Conservation (phyloP, 1,140 invertebrate genomes). For the Scaptomyza pallida region DNA sequence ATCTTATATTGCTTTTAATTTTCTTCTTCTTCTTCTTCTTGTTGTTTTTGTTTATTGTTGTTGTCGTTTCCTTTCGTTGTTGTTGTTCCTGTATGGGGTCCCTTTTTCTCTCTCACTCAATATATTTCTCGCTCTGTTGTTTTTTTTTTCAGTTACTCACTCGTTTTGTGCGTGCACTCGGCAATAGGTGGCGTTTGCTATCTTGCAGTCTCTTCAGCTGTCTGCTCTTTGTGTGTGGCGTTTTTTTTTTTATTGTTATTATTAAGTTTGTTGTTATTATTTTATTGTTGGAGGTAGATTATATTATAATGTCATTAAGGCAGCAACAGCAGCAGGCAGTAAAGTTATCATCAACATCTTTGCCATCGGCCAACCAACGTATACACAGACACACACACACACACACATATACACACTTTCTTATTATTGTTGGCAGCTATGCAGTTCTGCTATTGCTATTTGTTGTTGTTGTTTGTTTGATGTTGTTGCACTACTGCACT, state of each 20-base stretch:
- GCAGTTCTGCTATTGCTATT: constrained; percentile 3
- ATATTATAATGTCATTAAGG: constrained; percentile 23
- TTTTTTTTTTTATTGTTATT: constrained; percentile 15
- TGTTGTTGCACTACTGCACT: constrained; percentile 54
- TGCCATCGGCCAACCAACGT: background rate
- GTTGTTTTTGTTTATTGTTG: constrained; percentile 24
- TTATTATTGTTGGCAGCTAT: constrained; percentile 4
- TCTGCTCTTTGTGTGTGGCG: constrained; percentile 12
- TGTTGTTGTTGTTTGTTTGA: constrained; percentile 20
- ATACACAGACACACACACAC: background rate
- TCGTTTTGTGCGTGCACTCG: constrained; percentile 19
- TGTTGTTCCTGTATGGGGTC: constrained; percentile 2
- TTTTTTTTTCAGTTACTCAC: too few species aligned
- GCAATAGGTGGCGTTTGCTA: constrained; percentile 49
- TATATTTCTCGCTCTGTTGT: too few species aligned
- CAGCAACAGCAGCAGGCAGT: constrained; percentile 16
- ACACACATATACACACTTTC: background rate
- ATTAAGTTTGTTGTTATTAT: constrained; percentile 9
- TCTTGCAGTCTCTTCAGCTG: constrained; percentile 10
- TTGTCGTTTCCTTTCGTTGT: constrained; percentile 7
- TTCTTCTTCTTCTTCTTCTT: too few species aligned
- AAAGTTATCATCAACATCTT: constrained; percentile 14
- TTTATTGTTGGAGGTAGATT: constrained; percentile 44
- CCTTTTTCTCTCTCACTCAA: constrained; percentile 26
- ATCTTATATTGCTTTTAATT: background rate